Conservation (phyloP, 2,888 invertebrate genomes). For the Bugula neritina region DNA sequence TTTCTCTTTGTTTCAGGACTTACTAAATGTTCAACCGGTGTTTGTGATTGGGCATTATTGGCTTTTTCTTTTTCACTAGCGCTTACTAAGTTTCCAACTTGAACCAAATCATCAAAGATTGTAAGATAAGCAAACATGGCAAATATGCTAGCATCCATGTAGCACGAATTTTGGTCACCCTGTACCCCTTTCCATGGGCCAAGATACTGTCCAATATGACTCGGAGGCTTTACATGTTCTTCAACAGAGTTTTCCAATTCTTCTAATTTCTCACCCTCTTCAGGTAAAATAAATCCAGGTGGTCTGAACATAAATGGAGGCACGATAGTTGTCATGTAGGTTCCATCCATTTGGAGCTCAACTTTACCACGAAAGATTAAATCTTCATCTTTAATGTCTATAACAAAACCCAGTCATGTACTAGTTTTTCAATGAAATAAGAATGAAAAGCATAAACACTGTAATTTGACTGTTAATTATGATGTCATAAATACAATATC, state of each 20-base stretch:
- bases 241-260: background rate
- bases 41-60: background rate
- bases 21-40: background rate
- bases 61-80: background rate
- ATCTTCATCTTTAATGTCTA: background rate
- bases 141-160: constrained; percentile 94
- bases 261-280: background rate
- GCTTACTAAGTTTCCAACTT: constrained; percentile 54
- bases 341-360: background rate
- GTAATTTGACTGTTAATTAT: too few species aligned
- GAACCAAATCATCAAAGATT: constrained; percentile 80
- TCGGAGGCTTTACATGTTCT: background rate
- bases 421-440: background rate
- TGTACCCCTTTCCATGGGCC: constrained; percentile 58
- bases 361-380: background rate
- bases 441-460: too few species aligned
- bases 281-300: background rate
- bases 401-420: background rate
- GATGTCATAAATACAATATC: too few species aligned
- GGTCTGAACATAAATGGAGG: background rate
- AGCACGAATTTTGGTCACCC: constrained; percentile 97
- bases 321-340: background rate
- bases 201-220: background rate
- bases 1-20: background rate
- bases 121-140: constrained; percentile 92